Conservation (phyloP, 2,113 vertebrate species). For the Callocephalon fimbriatum region DNA sequence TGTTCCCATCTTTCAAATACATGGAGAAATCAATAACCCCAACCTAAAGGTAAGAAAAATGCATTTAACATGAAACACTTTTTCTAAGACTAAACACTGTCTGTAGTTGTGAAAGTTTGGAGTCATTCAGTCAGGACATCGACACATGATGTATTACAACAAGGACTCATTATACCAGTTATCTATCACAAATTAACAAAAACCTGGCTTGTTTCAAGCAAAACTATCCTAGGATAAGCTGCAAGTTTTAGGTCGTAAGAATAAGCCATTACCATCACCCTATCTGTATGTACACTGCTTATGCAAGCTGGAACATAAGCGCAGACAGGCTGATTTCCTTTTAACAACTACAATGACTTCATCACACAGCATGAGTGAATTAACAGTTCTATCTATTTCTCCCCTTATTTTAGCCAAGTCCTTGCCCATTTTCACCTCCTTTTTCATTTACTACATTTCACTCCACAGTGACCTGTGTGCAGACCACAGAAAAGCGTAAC, state of each 20-base stretch:
- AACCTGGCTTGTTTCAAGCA: neutral
- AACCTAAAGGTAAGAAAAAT: conserved; percentile 80
- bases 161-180: neutral
- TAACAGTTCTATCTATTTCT: neutral
- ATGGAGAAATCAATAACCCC: conserved; percentile 99
- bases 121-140: neutral
- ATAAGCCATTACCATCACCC: neutral
- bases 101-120: neutral
- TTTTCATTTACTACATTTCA: neutral
- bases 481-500: neutral
- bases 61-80: neutral
- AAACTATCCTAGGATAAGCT: neutral
- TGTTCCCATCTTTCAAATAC: conserved; percentile 97
- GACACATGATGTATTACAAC: neutral
- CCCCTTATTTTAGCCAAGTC: neutral
- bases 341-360: neutral
- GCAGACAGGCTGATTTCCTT: neutral
- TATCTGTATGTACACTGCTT: neutral
- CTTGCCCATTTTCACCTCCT: neutral
- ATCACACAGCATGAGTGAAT: neutral
- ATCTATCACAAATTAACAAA: neutral
- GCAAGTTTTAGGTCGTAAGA: neutral
- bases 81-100: neutral
- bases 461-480: neutral
- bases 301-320: neutral